A percentile compares a stretch with the other conserved stretches of the same genome.
Evolutionary conservation across 2,888 invertebrate genomes (phyloP).

Genomic region (Stenolophus ochropezus): DNA sequence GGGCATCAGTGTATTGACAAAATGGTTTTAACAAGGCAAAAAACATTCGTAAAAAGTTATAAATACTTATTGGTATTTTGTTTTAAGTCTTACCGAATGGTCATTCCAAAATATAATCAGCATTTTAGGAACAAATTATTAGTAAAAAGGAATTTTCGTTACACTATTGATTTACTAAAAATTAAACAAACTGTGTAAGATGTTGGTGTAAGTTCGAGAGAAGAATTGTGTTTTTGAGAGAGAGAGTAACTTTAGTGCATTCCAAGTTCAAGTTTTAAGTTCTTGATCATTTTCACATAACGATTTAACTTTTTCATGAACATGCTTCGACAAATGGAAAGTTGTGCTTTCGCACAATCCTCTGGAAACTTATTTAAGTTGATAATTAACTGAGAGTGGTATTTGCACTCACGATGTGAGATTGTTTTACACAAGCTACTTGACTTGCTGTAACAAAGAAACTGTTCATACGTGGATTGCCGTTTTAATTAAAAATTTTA

Average conservation of each 20-base stretch:
- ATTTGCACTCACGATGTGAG: neutral
- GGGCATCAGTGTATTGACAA: too few species aligned
- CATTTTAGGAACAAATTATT: too few species aligned
- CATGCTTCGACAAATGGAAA: conserved; percentile 39
- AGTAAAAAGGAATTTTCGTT: too few species aligned
- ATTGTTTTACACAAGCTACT: conserved; percentile 21
- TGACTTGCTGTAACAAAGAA: conserved; percentile 43
- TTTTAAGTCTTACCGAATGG: too few species aligned
- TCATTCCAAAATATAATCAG: too few species aligned
- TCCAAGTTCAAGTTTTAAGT: conserved; percentile 16
- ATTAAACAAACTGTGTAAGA: too few species aligned
- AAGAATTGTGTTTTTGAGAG: neutral
- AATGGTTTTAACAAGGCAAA: too few species aligned
- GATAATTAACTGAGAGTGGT: conserved; percentile 43
- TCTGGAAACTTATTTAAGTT: conserved; percentile 24
- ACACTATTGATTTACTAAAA: too few species aligned
- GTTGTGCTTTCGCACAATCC: conserved; percentile 15
- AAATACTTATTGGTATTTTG: too few species aligned
- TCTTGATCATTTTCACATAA: conserved; percentile 38
- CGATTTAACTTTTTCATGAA: conserved; percentile 41
- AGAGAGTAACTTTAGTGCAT: neutral
- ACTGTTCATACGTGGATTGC: conserved; percentile 43
- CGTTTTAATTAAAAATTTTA: conserved; percentile 55
- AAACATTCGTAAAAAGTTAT: too few species aligned
- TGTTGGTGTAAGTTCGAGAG: neutral